Base-by-base conservation (phyloP, 2,888 invertebrate species). In the Slavum lentiscoides region DNA sequence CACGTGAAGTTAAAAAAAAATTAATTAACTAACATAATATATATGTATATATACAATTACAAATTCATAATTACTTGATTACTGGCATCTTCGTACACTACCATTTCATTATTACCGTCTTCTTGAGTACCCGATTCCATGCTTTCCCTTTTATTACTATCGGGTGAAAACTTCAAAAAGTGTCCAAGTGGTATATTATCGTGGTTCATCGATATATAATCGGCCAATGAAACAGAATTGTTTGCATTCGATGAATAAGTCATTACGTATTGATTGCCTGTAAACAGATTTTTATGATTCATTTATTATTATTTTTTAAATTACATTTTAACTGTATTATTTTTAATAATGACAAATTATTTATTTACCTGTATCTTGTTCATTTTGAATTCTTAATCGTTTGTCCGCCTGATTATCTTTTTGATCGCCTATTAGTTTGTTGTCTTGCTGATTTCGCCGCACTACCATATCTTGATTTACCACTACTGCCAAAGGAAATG, bases 81-180 rank as follows among this genome's bases (percentile, higher is more conserved):
- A 66, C 21, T 80, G n/a, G 72, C 21, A 72, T 80, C 80, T 64
- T 80, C 80, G 15, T 64, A 80, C 15, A 72, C 66, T 19, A 72
- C 58, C 64, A 80, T 43, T 72, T 80, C 80, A 58, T 3, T 80
- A 58, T 66, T 72, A 17, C 80, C 80, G 64, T 80, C 80, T 15
- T 80, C 80, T 61, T 80, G 70, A 23, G 37, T 64, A 39, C 80
- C 80, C 43, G 80, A 72, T 64, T 80, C 80, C 55, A 80, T 37
- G 55, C 53, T 39, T 8, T 88, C 88, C 68, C 88, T 85, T 84
- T 89, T 88, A 85, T 88, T 88, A 82, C 88, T 88, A 83, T 90
- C 90, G 0, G 90, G 88, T 82, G 90, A 90, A 84, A 91, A 91
- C 84, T 90, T 91, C 59, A 91, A 86, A 85, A 90, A 91, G 82